phyloP scores from a whole-genome alignment of 2,888 invertebrate species.

The Mactromeris polynyma region DNA sequence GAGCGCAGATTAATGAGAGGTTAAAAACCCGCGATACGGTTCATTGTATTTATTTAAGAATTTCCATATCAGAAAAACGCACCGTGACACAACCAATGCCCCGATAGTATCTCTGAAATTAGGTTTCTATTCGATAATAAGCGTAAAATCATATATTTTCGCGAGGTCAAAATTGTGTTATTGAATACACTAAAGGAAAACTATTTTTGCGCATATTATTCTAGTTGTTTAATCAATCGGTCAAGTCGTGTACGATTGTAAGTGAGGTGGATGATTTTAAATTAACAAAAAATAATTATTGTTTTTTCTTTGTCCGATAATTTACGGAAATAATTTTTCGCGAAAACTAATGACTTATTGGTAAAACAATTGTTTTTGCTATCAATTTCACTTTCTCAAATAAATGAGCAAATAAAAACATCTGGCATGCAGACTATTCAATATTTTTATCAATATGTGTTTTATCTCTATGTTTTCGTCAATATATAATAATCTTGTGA shows the following conservation, averaged over 20 bases:
- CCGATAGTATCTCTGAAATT: constrained; percentile 16
- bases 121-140: not conserved
- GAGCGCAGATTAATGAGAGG: constrained; percentile 1
- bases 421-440: not conserved
- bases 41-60: constrained; percentile 4
- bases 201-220: too few species aligned
- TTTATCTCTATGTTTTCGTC: not conserved
- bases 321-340: not conserved
- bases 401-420: not conserved
- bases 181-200: too few species aligned
- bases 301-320: not conserved
- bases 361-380: not conserved
- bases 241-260: not conserved
- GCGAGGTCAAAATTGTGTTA: not conserved
- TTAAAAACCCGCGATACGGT: constrained; percentile 13
- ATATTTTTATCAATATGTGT: not conserved
- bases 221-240: not conserved
- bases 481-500: too few species aligned
- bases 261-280: not conserved
- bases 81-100: not conserved
- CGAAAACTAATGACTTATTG: not conserved
- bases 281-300: not conserved
- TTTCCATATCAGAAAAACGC: not conserved
- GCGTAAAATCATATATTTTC: not conserved
- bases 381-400: not conserved